Evolutionary conservation across 2,797 vertebrate species (phyloP).

Genomic region (Phataginus tricuspis): DNA sequence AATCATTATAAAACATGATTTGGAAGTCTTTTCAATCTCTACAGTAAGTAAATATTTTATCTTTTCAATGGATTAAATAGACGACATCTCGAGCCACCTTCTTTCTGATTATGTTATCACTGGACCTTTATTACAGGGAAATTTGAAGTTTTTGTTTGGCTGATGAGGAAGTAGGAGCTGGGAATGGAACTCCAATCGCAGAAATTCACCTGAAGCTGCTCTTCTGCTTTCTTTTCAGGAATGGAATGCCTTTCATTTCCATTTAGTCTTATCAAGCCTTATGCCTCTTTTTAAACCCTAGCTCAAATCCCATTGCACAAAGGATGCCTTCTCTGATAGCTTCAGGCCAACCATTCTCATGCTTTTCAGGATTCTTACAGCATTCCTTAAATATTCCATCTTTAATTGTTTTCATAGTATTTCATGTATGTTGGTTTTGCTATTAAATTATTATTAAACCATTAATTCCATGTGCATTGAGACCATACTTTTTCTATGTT

Average conservation of each 20-base stretch:
- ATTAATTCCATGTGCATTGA: background rate
- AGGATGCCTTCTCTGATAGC: background rate
- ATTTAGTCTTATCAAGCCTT: background rate
- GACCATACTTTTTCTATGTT: conserved; percentile 10
- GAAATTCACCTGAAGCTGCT: background rate
- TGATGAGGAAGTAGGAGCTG: background rate
- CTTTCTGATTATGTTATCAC: background rate
- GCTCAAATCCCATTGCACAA: background rate
- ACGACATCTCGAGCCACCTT: background rate
- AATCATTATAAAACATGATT: background rate
- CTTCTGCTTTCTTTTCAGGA: background rate
- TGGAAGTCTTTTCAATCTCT: background rate
- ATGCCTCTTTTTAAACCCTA: background rate
- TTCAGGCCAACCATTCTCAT: background rate
- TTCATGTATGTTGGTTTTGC: background rate
- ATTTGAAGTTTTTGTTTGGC: conserved; percentile 7
- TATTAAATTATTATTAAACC: background rate
- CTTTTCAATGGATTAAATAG: conserved; percentile 21
- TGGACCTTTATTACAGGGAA: background rate
- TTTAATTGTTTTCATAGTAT: conserved; percentile 4
- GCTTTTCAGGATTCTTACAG: background rate
- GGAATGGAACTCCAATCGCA: background rate
- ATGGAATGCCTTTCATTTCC: background rate
- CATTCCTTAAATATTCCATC: background rate
- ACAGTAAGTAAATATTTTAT: conserved; percentile 24